Conservation (phyloP, 2,888 invertebrate genomes). For the Labia minor region DNA sequence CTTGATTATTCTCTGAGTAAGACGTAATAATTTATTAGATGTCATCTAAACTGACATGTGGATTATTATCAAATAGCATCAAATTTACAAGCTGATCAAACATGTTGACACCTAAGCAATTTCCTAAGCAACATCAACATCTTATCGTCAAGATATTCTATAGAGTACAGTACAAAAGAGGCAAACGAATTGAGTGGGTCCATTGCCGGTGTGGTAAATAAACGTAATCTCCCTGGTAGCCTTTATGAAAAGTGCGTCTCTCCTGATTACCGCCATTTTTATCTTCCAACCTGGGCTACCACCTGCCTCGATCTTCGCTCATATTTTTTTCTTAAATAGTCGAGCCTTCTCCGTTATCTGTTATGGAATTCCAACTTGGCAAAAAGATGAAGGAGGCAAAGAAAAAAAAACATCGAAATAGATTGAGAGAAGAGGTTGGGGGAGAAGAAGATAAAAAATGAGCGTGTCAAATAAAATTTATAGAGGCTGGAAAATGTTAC, state of each 20-base stretch:
- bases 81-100: background rate
- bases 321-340: background rate
- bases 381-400: background rate
- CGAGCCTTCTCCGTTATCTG: background rate
- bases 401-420: background rate
- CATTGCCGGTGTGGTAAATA: background rate
- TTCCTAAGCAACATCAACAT: conserved; percentile 8
- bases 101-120: background rate
- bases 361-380: background rate
- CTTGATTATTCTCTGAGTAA: too few species aligned
- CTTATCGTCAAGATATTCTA: background rate
- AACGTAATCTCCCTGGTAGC: background rate
- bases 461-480: conserved; percentile 4
- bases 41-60: background rate
- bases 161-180: background rate
- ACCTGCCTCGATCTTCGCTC: background rate
- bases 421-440: background rate
- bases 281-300: background rate
- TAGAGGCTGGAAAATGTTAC: background rate
- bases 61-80: background rate
- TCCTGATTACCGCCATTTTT: conserved; percentile 1
- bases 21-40: conserved; percentile 3
- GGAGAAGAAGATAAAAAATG: background rate
- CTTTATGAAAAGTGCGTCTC: background rate
- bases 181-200: too few species aligned